Evolutionary conservation across 2,797 vertebrate genomes (phyloP).

Genomic region (Cryptoblepharus egeriae): DNA sequence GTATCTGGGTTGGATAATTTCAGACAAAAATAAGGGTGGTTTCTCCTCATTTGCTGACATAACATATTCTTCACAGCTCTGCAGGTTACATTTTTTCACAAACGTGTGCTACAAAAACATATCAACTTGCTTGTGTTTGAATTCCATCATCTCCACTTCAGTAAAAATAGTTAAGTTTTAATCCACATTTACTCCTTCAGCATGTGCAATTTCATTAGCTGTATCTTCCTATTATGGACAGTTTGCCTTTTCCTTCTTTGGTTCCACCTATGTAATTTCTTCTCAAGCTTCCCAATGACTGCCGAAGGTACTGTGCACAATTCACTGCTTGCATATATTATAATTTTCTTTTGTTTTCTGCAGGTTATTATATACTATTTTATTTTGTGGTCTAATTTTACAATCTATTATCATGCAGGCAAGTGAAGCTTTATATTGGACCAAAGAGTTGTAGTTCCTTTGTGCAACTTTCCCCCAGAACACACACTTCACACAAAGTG

Average conservation of each 20-base stretch:
- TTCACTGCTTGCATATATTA: constrained; percentile 50
- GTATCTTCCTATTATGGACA: constrained; percentile 52
- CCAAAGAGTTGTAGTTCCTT: constrained; percentile 70
- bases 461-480: constrained; percentile 64
- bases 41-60: constrained; percentile 49
- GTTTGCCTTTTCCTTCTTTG: constrained; percentile 54
- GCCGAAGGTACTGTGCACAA: constrained; percentile 32
- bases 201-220: constrained; percentile 52
- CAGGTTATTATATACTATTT: constrained; percentile 64
- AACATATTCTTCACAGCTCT: constrained; percentile 39
- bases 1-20: constrained; percentile 64
- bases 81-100: constrained; percentile 56
- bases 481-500: constrained; percentile 65
- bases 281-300: constrained; percentile 44
- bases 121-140: constrained; percentile 47
- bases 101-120: constrained; percentile 46
- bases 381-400: constrained; percentile 60
- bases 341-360: constrained; percentile 58
- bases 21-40: constrained; percentile 57
- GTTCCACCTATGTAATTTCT: constrained; percentile 46
- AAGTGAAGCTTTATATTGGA: constrained; percentile 68
- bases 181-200: constrained; percentile 40
- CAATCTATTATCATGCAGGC: constrained; percentile 73
- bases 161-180: constrained; percentile 32
- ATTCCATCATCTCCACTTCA: constrained; percentile 56